A percentile compares a stretch with the other conserved stretches of the same genome.
phyloP scores from a whole-genome alignment of 2,113 vertebrate species.

The Seriola rivoliana region DNA sequence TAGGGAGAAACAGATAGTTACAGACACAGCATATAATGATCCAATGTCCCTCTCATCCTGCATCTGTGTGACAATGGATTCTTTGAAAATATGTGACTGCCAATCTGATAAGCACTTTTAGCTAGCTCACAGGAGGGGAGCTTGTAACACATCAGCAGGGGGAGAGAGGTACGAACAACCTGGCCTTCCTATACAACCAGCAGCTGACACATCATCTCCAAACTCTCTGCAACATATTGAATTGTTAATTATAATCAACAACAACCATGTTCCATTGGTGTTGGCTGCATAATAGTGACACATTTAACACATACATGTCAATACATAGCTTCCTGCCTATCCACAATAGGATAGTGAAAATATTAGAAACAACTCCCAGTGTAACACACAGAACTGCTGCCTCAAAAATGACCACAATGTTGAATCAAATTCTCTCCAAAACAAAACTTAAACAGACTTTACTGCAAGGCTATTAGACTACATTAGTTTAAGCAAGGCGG shows the following conservation, averaged over 20 bases:
- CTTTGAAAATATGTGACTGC: constrained; percentile 9
- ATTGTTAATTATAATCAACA: not conserved
- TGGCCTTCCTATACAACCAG: constrained; percentile 7
- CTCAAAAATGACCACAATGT: not conserved
- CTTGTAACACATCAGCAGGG: constrained; percentile 22
- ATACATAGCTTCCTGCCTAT: too few relatives aligned
- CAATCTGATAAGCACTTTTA: constrained; percentile 36
- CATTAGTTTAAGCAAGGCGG: too few relatives aligned
- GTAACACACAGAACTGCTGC: not conserved
- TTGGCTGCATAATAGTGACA: not conserved
- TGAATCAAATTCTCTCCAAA: not conserved
- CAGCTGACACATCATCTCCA: not conserved
- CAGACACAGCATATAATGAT: constrained; percentile 3
- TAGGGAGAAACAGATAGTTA: not conserved
- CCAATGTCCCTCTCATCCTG: not conserved
- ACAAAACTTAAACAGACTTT: not conserved
- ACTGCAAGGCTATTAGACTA: not conserved
- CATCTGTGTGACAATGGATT: not conserved
- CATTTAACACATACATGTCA: not conserved
- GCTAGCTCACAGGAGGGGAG: constrained; percentile 24
- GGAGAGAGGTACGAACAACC: constrained; percentile 16
- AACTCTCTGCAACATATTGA: not conserved
- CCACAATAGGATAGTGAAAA: too few relatives aligned
- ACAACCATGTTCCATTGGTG: not conserved
- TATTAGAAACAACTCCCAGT: too few relatives aligned